These are phyloP conservation scores for Poecile montanus DNA, from an alignment of 2,797 vertebrate genomes.

Conservation along the genomic window DNA sequence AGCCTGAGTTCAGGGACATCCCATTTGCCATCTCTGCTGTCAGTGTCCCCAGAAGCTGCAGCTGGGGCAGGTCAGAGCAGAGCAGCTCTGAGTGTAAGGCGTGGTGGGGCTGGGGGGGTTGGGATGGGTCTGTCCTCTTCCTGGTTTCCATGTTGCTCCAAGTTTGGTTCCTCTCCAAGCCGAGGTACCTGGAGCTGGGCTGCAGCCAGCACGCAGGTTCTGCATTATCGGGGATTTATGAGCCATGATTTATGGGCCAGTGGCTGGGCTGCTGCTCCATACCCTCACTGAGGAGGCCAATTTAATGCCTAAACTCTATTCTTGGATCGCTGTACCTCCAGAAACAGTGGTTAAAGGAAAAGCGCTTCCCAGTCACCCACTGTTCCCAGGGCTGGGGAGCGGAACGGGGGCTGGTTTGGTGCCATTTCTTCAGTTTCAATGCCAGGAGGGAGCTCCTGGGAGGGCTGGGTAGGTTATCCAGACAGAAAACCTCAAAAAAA, in stretches of 20 bases:
- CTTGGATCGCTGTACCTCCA: constrained; percentile 47
- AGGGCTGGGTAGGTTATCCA: not conserved
- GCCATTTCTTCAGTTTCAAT: not conserved
- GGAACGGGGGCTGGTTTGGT: not conserved
- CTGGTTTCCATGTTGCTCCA: not conserved
- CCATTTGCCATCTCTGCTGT: not conserved
- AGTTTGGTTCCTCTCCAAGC: not conserved
- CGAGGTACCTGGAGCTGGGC: constrained; percentile 22
- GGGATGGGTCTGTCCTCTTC: not conserved
- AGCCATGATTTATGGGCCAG: constrained; percentile 54
- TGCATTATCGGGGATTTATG: constrained; percentile 54
- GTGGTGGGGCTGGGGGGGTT: not conserved
- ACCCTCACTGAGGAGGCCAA: constrained; percentile 42
- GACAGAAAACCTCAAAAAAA: not conserved
- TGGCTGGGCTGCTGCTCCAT: constrained; percentile 31
- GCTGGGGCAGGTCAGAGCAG: not conserved
- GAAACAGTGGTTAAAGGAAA: not conserved
- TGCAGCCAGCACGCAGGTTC: not conserved
- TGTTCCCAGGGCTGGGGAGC: not conserved
- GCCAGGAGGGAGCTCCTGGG: not conserved
- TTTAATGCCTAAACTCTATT: constrained; percentile 57
- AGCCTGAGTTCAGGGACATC: not conserved
- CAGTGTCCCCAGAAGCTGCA: not conserved
- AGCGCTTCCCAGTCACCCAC: not conserved
- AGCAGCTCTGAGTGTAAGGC: not conserved